Conservation (phyloP, 2,797 vertebrate genomes). For the Nasua narica region DNA sequence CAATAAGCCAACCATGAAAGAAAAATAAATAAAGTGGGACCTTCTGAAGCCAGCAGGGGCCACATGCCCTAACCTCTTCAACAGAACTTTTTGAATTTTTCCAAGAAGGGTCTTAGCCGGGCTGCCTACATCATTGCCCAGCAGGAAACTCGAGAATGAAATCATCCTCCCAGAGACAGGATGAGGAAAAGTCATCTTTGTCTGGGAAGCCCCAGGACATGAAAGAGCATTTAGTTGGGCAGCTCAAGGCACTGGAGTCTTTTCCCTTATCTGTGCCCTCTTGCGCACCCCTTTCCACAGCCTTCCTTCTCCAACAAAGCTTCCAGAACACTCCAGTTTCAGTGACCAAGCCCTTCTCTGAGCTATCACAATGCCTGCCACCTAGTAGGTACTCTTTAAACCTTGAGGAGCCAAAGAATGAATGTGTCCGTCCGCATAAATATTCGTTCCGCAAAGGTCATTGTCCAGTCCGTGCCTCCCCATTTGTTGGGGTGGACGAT, state of each 20-base stretch:
- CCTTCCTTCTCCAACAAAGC: not conserved
- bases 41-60: not conserved
- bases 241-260: not conserved
- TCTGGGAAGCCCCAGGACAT: not conserved
- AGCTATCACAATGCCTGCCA: not conserved
- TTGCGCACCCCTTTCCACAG: not conserved
- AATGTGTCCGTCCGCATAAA: not conserved
- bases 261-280: not conserved
- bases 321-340: not conserved
- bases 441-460: not conserved
- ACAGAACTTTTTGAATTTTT: not conserved
- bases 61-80: not conserved
- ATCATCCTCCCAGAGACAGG: not conserved
- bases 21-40: not conserved
- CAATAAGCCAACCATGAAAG: not conserved
- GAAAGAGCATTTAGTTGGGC: not conserved
- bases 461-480: not conserved
- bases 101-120: not conserved
- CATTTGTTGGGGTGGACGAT: not conserved
- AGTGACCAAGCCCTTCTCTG: not conserved
- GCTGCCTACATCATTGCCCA: not conserved
- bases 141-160: not conserved
- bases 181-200: not conserved
- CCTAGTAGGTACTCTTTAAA: not conserved
- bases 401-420: not conserved